A percentile compares a stretch with the other conserved stretches of the same genome.
Conservation (phyloP, 92 coral and sea anemone species). For the Heliopora coerulea region DNA sequence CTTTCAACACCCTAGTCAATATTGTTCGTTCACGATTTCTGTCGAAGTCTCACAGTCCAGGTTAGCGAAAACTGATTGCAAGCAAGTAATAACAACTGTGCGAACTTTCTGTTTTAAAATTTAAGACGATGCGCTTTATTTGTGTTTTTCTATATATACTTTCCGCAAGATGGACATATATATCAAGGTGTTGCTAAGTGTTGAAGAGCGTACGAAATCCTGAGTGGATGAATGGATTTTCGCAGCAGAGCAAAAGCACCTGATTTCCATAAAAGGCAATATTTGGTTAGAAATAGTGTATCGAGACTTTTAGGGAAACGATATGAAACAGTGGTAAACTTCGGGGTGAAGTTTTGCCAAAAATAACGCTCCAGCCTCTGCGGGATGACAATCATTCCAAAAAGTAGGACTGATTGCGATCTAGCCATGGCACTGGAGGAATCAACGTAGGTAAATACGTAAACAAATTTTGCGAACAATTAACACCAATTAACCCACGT, state of each 20-base stretch:
- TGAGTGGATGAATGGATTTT: not conserved
- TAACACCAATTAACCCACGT: constrained; percentile 39
- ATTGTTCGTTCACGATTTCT: not conserved
- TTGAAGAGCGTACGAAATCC: too few species aligned
- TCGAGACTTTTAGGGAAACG: too few species aligned
- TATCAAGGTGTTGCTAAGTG: too few species aligned
- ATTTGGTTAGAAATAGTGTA: too few species aligned
- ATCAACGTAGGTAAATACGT: constrained; percentile 13
- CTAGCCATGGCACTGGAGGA: not conserved
- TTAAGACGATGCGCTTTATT: too few species aligned
- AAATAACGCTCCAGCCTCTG: constrained; percentile 4
- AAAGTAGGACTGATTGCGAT: not conserved
- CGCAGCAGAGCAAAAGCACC: not conserved
- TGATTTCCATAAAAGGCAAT: constrained; percentile 25
- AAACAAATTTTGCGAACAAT: constrained; percentile 28
- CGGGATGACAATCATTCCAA: constrained; percentile 8
- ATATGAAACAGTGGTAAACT: not conserved
- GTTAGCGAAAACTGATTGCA: too few species aligned
- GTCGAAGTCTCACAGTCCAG: too few species aligned
- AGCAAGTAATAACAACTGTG: too few species aligned
- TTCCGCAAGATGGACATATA: too few species aligned
- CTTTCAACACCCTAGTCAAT: not conserved
- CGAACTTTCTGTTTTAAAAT: too few species aligned
- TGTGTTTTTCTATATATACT: too few species aligned
- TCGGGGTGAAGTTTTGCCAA: constrained; percentile 3